These are phyloP conservation scores for Rhagophthalmus giganteus DNA, from an alignment of 2,888 invertebrate species.

Conservation along the genomic window DNA sequence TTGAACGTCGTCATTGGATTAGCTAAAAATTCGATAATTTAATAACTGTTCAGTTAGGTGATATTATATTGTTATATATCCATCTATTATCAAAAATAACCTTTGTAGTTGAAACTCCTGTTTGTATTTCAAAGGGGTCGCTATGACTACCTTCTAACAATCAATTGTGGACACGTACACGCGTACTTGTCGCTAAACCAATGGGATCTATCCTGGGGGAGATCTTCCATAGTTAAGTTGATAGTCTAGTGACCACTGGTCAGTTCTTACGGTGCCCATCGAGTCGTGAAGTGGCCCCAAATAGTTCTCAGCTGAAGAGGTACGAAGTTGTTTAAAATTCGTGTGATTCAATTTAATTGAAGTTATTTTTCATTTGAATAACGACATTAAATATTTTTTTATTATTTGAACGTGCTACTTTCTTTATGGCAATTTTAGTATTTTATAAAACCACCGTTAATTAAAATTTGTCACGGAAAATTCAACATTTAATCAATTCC, in stretches of 20 bases:
- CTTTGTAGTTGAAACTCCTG: conserved; percentile 35
- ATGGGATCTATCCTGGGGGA: conserved; percentile 47
- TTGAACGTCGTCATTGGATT: neutral
- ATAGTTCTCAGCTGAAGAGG: conserved; percentile 21
- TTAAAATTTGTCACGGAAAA: no score
- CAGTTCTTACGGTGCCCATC: conserved; percentile 50
- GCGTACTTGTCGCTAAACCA: conserved; percentile 45
- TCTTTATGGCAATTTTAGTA: no score
- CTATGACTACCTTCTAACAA: conserved; percentile 53
- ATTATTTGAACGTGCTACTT: no score
- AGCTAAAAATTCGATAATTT: conserved; percentile 11
- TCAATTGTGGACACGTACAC: conserved; percentile 55
- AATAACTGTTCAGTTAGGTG: conserved; percentile 16
- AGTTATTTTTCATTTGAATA: no score
- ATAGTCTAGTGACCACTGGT: conserved; percentile 50
- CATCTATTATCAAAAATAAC: conserved; percentile 25
- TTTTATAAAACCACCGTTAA: no score
- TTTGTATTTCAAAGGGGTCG: conserved; percentile 52
- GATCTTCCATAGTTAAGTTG: conserved; percentile 51
- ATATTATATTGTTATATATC: conserved; percentile 11
- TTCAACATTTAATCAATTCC: no score
- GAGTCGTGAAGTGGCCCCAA: conserved; percentile 36
- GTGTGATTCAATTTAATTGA: no score
- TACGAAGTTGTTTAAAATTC: conserved; percentile 16
- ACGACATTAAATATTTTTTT: no score